Evolutionary conservation across 2,797 vertebrate species (phyloP).

Genomic region (Tamandua tetradactyla): DNA sequence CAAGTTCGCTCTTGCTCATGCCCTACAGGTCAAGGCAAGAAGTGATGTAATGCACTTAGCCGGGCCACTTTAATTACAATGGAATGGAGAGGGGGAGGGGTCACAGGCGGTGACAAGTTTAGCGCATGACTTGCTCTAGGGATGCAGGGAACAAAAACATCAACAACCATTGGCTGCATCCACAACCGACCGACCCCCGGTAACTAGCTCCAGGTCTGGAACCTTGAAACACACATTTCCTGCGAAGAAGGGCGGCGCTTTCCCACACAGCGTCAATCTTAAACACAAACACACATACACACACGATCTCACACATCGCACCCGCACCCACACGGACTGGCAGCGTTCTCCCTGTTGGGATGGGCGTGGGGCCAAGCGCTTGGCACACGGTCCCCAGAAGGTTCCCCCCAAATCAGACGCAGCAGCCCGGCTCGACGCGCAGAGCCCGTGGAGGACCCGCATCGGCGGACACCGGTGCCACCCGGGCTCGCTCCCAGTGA

Average conservation of each 20-base stretch:
- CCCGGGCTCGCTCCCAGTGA: neutral
- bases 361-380: constrained; percentile 61
- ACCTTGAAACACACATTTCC: constrained; percentile 34
- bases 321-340: neutral
- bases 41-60: constrained; percentile 79
- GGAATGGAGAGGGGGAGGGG: constrained; percentile 63
- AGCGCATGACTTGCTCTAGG: constrained; percentile 38
- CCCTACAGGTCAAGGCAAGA: constrained; percentile 70
- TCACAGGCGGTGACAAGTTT: constrained; percentile 5
- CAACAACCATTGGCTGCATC: constrained; percentile 43
- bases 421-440: neutral
- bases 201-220: constrained; percentile 35
- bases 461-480: neutral
- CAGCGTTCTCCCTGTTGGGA: constrained; percentile 17
- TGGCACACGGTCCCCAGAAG: neutral
- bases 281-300: neutral
- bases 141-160: constrained; percentile 73
- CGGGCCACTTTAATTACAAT: constrained; percentile 69
- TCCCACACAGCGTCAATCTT: neutral
- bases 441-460: neutral
- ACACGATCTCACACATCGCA: neutral
- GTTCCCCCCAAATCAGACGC: neutral
- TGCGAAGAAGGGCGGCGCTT: constrained; percentile 64
- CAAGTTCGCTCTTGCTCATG: constrained; percentile 53
- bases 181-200: neutral